Evolutionary conservation across 2,113 vertebrate genomes (phyloP), one percentile per base, ranked within the genome.

Genomic region (Ceyx cyanopectus): DNA sequence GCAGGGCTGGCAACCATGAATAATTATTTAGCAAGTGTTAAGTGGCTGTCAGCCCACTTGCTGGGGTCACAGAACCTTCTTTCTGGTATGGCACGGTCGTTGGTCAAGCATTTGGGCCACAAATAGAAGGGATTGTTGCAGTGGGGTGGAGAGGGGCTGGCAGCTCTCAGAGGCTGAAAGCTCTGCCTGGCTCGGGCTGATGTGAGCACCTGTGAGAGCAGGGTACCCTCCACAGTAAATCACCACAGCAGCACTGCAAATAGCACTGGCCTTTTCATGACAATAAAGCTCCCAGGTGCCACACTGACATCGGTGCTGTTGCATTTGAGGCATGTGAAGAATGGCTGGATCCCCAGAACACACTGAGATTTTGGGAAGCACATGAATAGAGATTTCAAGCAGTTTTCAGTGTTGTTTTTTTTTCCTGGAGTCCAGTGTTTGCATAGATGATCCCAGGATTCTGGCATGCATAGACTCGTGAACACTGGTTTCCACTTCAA

Each of bases 161-260:
- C 81, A 93, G 84, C 4, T 9, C n/a, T 92, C 19, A 8, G 16
- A 41, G 5, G 4, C 58, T 46, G 75, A 77, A n/a, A 82, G 81
- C 89, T 93, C 3, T 70, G 63, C 78, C 66, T 87, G 87, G 84
- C 87, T 95, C 8, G 0, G 32, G 60, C 72, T 82, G n/a, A 20
- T 87, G 75, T 77, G 90, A 83, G 70, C 89, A 92, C 91, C 89
- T 81, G 72, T 54, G 82, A 53, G 85, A 80, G 61, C 76, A 67
- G 56, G 23, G 77, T 83, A n/a, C 61, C 76, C 90, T 90, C n/a
- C 61, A 83, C 80, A 91, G 77, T 78, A 45, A 93, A 83, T 53
- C 66, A 74, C 75, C 63, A 6, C 19, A 62, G 75, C 57, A 51
- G 12, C 20, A 26, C 12, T 89, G 85, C 60, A 80, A 66, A 57